A percentile compares a stretch with the other conserved stretches of the same genome.
Evolutionary conservation across 2,888 invertebrate genomes (phyloP).

Genomic region (Cinara cedri): DNA sequence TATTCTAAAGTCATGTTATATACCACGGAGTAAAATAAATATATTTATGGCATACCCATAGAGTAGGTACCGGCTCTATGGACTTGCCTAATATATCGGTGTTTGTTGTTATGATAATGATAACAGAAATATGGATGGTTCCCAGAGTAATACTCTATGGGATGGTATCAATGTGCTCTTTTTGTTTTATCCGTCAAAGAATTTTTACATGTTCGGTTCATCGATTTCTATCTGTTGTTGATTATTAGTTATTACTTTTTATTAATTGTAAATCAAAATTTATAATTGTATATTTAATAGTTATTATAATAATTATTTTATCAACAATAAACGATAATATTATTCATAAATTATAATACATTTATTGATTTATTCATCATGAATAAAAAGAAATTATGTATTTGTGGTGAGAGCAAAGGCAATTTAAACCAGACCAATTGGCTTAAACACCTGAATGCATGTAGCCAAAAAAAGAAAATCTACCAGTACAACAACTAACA

Average conservation of each 20-base stretch:
- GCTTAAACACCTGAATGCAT: background rate
- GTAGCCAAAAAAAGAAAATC: background rate
- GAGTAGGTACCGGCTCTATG: too few relatives aligned
- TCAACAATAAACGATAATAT: too few relatives aligned
- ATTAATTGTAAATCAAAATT: background rate
- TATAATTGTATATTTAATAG: background rate
- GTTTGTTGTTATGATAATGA: conserved; percentile 1
- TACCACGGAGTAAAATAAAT: background rate
- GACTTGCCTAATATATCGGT: too few relatives aligned
- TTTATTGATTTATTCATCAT: background rate
- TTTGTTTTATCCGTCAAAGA: background rate
- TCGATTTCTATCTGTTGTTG: background rate
- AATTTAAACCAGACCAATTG: background rate
- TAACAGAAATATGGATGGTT: conserved; percentile 7
- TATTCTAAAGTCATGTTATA: background rate
- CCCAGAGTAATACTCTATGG: too few relatives aligned
- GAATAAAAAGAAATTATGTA: background rate
- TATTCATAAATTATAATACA: too few relatives aligned
- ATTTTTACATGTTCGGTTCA: conserved; percentile 5
- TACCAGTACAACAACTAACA: background rate
- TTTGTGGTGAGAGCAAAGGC: background rate
- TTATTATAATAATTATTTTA: too few relatives aligned
- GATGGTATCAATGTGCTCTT: conserved; percentile 3
- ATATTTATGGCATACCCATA: background rate
- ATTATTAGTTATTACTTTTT: background rate